phyloP scores from a whole-genome alignment of 1,140 invertebrate genomes.

The Lutraria rhynchaena region DNA sequence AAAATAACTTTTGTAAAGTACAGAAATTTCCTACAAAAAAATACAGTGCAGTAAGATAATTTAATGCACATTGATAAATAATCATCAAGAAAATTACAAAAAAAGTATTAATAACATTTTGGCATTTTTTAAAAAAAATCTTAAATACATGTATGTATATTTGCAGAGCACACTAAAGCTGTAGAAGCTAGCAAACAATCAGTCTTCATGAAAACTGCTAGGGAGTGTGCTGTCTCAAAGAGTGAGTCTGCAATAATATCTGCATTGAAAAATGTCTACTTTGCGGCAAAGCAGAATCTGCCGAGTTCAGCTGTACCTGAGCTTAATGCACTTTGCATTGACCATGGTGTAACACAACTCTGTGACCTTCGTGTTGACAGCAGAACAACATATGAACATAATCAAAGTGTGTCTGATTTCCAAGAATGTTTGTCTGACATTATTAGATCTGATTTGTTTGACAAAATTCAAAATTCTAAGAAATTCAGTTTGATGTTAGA shows the following conservation, averaged over 20 bases:
- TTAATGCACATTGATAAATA: too few species aligned
- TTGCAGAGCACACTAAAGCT: too few species aligned
- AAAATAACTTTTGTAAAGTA: too few species aligned
- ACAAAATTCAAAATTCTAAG: background rate
- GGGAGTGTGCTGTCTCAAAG: too few species aligned
- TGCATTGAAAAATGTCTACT: constrained; percentile 42
- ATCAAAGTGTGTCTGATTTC: background rate
- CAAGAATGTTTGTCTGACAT: background rate
- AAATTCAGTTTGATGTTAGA: constrained; percentile 28
- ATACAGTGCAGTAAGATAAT: too few species aligned
- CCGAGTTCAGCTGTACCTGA: constrained; percentile 25
- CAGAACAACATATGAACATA: background rate
- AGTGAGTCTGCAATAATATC: constrained; percentile 28
- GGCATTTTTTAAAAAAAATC: too few species aligned
- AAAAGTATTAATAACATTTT: too few species aligned
- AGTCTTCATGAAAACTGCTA: too few species aligned
- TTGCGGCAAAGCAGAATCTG: constrained; percentile 37
- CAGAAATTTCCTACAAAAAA: too few species aligned
- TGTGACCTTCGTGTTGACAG: background rate
- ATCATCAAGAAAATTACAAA: too few species aligned
- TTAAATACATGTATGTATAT: too few species aligned
- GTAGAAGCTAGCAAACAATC: constrained; percentile 21
- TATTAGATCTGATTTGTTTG: background rate
- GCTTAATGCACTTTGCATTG: constrained; percentile 28
- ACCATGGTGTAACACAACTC: background rate